These are phyloP conservation scores for Lateolabrax maculatus DNA, from an alignment of 2,797 vertebrate genomes.

Conservation along the genomic window DNA sequence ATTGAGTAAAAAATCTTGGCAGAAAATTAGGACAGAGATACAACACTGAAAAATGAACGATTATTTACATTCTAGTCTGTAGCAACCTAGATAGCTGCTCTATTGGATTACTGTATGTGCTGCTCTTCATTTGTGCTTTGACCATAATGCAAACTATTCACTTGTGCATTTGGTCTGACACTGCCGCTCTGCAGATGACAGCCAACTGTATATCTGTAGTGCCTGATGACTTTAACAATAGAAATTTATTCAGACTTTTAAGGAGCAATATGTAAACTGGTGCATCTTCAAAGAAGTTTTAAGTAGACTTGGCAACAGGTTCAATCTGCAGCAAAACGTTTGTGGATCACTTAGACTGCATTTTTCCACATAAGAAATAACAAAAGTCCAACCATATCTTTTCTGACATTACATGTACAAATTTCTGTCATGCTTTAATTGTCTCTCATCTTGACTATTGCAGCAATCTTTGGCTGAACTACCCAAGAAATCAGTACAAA, in stretches of 20 bases:
- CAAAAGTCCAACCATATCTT: not conserved
- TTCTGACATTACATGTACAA: not conserved
- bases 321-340: not conserved
- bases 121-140: not conserved
- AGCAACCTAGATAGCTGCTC: not conserved
- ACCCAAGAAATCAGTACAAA: not conserved
- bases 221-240: not conserved
- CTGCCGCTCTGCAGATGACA: not conserved
- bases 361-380: not conserved
- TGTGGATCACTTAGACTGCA: not conserved
- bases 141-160: not conserved
- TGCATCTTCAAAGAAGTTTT: not conserved
- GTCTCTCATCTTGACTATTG: not conserved
- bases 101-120: not conserved
- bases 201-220: not conserved
- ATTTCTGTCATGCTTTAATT: not conserved
- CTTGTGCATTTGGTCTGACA: not conserved
- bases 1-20: not conserved
- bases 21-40: not conserved
- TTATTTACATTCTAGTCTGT: not conserved
- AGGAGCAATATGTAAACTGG: not conserved
- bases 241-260: not conserved
- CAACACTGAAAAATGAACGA: not conserved
- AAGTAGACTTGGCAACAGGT: not conserved
- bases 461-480: not conserved